Conservation (phyloP, 2,888 invertebrate genomes). For the Catocala sponsa region DNA sequence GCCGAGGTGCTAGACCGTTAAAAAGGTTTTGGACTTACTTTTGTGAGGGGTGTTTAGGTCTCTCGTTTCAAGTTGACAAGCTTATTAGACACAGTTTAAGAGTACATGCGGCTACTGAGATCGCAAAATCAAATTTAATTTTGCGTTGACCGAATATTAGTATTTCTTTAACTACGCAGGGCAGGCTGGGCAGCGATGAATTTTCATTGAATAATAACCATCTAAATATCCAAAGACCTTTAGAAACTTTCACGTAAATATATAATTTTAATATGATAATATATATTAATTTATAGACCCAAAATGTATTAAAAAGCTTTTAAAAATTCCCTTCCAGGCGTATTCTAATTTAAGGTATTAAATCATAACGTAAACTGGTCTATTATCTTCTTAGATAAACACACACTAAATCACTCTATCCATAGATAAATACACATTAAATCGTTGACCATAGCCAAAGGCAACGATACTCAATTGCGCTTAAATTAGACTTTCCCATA, state of each 20-base stretch:
- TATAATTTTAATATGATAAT: too few species aligned
- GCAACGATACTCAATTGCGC: conserved; percentile 13
- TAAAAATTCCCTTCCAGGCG: background rate
- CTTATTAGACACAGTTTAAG: too few species aligned
- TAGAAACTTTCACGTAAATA: too few species aligned
- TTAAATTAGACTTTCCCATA: conserved; percentile 32
- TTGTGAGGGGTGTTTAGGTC: background rate
- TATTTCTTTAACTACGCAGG: too few species aligned
- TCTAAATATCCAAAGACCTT: too few species aligned
- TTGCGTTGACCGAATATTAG: too few species aligned
- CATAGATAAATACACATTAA: background rate
- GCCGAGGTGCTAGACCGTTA: background rate
- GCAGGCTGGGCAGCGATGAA: too few species aligned
- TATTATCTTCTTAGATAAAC: background rate
- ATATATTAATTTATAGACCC: background rate
- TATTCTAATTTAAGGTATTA: background rate
- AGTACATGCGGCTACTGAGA: too few species aligned
- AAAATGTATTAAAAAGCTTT: background rate
- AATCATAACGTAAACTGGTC: conserved; percentile 7
- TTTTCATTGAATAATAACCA: too few species aligned
- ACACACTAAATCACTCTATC: background rate
- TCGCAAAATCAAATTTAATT: too few species aligned
- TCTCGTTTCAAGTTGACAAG: too few species aligned
- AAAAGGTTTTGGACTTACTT: background rate
- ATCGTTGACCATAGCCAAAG: background rate